Percentiles rank a stretch among this genome's conserved stretches.
phyloP scores from a whole-genome alignment of 2,797 vertebrate genomes.

The Sebastes diaconus region DNA sequence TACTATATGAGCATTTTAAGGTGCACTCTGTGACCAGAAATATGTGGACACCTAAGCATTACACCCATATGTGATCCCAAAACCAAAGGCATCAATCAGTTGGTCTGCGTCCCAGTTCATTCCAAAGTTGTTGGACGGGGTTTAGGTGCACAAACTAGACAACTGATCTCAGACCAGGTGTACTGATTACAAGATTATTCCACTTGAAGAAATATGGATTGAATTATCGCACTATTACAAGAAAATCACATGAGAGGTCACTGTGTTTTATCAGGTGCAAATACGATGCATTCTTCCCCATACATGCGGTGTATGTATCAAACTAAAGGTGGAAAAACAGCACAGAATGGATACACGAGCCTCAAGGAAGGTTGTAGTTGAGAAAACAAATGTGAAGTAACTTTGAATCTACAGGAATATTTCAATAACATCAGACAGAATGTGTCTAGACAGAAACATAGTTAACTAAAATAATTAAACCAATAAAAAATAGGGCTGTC shows the following conservation, averaged over 20 bases:
- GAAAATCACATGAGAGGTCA: too few species aligned
- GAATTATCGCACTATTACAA: too few species aligned
- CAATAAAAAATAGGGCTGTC: too few species aligned
- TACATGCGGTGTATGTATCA: background rate
- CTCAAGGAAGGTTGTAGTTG: background rate
- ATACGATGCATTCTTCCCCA: background rate
- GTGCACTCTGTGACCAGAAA: background rate
- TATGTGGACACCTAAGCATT: background rate
- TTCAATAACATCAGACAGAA: background rate
- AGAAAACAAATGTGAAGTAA: background rate
- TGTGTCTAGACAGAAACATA: too few species aligned
- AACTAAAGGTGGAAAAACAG: background rate
- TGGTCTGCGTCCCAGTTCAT: background rate
- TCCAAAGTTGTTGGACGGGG: background rate
- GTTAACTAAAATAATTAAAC: too few species aligned
- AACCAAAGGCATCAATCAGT: background rate
- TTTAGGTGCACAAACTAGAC: background rate
- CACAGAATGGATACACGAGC: background rate
- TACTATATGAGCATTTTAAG: slow-evolving; percentile 2
- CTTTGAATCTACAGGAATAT: background rate
- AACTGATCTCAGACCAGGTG: background rate
- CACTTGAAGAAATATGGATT: too few species aligned
- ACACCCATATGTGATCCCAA: background rate
- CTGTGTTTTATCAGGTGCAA: background rate
- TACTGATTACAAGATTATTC: background rate